Conservation (phyloP, 2,113 vertebrate species). For the Clarias gariepinus region DNA sequence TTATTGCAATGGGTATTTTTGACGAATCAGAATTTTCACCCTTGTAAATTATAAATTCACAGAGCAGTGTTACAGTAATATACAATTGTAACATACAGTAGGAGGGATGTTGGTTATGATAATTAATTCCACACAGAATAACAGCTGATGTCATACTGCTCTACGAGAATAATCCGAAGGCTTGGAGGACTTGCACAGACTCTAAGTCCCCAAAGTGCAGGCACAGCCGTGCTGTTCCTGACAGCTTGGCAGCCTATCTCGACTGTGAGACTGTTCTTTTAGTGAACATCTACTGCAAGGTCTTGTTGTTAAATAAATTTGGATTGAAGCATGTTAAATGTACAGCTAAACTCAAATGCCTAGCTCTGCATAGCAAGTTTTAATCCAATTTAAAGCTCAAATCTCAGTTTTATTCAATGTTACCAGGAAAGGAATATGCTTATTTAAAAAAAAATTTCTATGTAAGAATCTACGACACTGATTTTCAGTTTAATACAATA, state of each 20-base stretch:
- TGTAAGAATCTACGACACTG: not conserved
- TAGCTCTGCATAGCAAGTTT: not conserved
- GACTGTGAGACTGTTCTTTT: constrained; percentile 21
- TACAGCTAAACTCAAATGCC: not conserved
- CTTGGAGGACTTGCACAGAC: not conserved
- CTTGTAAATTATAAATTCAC: not conserved
- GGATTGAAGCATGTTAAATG: not conserved
- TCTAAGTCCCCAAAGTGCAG: constrained; percentile 4
- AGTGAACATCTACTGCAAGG: not conserved
- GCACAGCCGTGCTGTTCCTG: constrained; percentile 25
- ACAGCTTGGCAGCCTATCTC: not conserved
- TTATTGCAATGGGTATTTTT: not conserved
- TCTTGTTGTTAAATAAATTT: constrained; percentile 5
- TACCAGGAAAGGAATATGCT: not conserved
- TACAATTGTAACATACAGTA: not conserved
- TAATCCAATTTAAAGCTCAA: not conserved
- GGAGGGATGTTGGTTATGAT: not conserved
- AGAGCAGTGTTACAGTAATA: not conserved
- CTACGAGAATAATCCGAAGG: not conserved
- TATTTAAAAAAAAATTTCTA: no score
- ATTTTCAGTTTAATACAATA: not conserved
- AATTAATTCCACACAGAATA: not conserved
- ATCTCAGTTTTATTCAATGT: not conserved
- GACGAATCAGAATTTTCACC: not conserved
- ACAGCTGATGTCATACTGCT: not conserved